Evolutionary conservation across 2,797 vertebrate species (phyloP), one percentile per base, ranked within the genome.

Genomic region (Anableps anableps): DNA sequence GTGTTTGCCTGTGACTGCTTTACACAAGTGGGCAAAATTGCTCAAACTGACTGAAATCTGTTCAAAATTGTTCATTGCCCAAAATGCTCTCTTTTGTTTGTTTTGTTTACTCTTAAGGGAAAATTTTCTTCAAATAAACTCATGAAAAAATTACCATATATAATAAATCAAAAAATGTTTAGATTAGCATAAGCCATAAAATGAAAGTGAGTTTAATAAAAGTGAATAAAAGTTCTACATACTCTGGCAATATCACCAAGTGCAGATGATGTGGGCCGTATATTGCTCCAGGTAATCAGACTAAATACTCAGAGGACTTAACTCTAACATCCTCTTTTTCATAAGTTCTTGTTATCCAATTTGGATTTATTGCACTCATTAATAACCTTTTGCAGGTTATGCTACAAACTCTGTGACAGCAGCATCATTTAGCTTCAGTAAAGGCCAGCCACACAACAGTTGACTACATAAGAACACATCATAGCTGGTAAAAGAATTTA

Each of bases 311-410:
- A 95, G 93, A 93, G 93, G 88, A 90, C 86, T 85, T 81, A 86
- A 88, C 64, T 81, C 78, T 74, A 80, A 88, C 88, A 85, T 93
- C 89, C 86, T 85, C 89, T 94, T 94, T 95, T 92, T 94, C 93
- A 96, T 96, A 93, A 94, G 91, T 92, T 94, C 90, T 84, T 84
- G 92, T 93, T 90, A 91, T 93, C 86, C 96, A 96, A 96, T 97
- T 96, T 95, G 91, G 95, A 96, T 97, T 96, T 98, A 98, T 98
- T 98, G 96, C 96, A 90, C 95, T 96, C 97, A 97, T 99, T 98
- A 98, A 99, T 99, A 97, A 97, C 96, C 94, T 97, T 97, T 96
- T 97, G 95, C 95, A 92, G 91, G 95, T 97, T 97, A 96, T 94
- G 94, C 95, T 94, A 95, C 95, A 95, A 88, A 91, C 94, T 95